Evolutionary conservation across 2,113 vertebrate genomes (phyloP).

Genomic region (Anser cygnoides): DNA sequence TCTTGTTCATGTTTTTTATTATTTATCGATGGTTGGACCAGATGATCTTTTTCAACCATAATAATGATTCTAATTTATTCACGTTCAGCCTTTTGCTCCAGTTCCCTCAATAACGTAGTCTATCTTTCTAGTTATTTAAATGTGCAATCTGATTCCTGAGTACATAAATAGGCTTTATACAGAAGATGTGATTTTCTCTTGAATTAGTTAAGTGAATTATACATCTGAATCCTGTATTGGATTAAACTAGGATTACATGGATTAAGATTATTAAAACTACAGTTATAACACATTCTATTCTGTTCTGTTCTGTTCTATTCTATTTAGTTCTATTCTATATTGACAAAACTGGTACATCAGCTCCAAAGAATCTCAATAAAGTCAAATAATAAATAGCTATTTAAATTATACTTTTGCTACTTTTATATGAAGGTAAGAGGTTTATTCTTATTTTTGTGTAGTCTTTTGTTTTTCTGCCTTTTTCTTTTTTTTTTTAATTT

Average conservation of each 20-base stretch:
- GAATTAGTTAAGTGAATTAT: neutral
- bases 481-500: neutral
- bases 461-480: accelerated
- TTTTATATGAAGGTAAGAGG: neutral
- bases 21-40: neutral
- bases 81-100: neutral
- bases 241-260: neutral
- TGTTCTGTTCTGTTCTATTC: neutral
- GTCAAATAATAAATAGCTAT: neutral
- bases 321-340: too few species aligned
- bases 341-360: neutral
- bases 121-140: neutral
- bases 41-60: too few species aligned
- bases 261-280: neutral
- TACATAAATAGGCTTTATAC: neutral
- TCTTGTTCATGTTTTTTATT: neutral
- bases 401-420: neutral
- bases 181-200: neutral
- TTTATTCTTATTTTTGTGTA: neutral
- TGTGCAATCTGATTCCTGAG: neutral
- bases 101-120: neutral
- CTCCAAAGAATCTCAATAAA: neutral
- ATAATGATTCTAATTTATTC: neutral
- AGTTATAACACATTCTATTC: neutral
- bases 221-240: neutral